phyloP scores from a whole-genome alignment of 23 tunicate genomes.

The Clavelina lepadiformis region DNA sequence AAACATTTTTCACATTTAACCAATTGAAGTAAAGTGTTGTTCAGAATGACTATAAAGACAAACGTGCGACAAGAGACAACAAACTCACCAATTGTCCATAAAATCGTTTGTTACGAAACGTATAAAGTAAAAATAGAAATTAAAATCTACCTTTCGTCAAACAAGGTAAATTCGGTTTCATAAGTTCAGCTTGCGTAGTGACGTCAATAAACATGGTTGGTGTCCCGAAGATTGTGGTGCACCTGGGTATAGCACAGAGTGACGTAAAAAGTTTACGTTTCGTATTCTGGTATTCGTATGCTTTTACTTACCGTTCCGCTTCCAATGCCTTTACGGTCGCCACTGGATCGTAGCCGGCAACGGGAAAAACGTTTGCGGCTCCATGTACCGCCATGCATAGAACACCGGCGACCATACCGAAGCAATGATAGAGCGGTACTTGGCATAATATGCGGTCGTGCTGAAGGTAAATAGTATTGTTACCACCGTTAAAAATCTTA shows the following conservation, averaged over 20 bases:
- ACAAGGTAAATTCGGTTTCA: constrained; percentile 1
- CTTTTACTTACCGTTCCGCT: constrained; percentile 57
- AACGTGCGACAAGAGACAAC: no score
- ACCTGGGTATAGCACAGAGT: constrained; percentile 17
- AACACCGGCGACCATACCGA: constrained; percentile 87
- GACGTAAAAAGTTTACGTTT: not conserved
- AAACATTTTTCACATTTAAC: no score
- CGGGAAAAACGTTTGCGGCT: constrained; percentile 60
- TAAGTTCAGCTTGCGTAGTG: constrained; percentile 18
- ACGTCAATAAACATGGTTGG: constrained; percentile 95
- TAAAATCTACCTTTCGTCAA: constrained; percentile 32
- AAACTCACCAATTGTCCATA: no score
- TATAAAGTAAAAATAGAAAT: no score
- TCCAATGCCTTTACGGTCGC: constrained; percentile 46
- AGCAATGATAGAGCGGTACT: constrained; percentile 96
- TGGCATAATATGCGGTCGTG: constrained; percentile 68
- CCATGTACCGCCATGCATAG: constrained; percentile 58
- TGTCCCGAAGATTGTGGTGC: constrained; percentile 72
- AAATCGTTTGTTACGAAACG: no score
- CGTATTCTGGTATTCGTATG: not conserved
- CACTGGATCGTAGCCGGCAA: constrained; percentile 75
- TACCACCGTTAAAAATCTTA: no score
- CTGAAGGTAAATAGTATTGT: no score
- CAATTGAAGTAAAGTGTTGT: no score
- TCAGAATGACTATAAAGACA: no score